A percentile compares a stretch with the other conserved stretches of the same genome.
Conservation (phyloP, 2,888 invertebrate genomes). For the Hipparchia sbordonii region DNA sequence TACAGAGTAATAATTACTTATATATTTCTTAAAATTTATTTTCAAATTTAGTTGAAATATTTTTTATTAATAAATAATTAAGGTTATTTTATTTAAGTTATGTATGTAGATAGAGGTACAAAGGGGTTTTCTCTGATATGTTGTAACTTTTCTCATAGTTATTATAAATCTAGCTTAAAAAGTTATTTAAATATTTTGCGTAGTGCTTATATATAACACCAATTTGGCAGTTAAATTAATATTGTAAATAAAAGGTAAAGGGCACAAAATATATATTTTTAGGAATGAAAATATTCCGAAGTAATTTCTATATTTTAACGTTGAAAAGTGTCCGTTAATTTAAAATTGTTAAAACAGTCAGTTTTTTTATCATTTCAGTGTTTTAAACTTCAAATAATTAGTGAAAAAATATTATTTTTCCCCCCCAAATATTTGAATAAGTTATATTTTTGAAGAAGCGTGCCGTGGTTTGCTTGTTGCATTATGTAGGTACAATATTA, state of each 20-base stretch:
- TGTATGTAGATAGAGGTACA: neutral
- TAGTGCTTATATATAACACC: slow-evolving; percentile 35
- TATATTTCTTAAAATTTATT: neutral
- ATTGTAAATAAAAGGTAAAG: slow-evolving; percentile 43
- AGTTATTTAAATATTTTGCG: neutral
- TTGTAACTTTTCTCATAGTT: neutral
- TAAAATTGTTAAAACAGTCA: neutral
- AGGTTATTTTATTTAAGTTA: neutral
- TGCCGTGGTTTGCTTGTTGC: neutral
- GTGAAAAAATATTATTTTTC: neutral
- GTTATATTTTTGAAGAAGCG: slow-evolving; percentile 5
- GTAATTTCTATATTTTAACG: neutral
- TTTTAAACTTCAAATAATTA: too few relatives aligned
- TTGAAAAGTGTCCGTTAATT: neutral
- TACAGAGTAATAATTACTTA: neutral
- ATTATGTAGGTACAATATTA: too few relatives aligned
- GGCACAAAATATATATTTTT: slow-evolving; percentile 43
- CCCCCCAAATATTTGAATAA: neutral
- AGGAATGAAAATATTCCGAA: slow-evolving; percentile 15
- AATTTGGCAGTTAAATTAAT: slow-evolving; percentile 28
- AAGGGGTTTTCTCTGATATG: neutral
- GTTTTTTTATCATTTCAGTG: too few relatives aligned
- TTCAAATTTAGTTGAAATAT: neutral
- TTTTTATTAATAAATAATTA: neutral
- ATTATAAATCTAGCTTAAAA: neutral